phyloP scores from a whole-genome alignment of 2,797 vertebrate species.

The Poeciliopsis turneri region DNA sequence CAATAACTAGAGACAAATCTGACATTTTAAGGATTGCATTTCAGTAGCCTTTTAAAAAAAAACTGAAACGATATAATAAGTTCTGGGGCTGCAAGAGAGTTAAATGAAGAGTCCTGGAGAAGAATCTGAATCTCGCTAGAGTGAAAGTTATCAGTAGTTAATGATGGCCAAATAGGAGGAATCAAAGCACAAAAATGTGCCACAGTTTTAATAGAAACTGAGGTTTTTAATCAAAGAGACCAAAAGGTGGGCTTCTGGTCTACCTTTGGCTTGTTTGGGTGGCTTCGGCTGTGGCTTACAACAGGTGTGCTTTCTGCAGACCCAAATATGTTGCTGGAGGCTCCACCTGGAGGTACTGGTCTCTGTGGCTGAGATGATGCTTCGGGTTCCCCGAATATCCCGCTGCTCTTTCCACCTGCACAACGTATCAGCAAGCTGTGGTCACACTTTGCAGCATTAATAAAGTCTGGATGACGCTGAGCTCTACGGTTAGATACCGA shows the following conservation, averaged over 20 bases:
- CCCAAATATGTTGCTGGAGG: constrained; percentile 86
- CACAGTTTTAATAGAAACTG: neutral
- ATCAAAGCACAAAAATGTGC: neutral
- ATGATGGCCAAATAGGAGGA: neutral
- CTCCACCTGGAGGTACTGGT: constrained; percentile 81
- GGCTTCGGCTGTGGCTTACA: constrained; percentile 70
- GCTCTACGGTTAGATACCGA: neutral
- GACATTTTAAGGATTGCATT: neutral
- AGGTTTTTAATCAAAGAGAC: neutral
- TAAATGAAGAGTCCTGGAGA: neutral
- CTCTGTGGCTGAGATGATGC: constrained; percentile 75
- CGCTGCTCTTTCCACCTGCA: constrained; percentile 94
- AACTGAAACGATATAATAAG: neutral
- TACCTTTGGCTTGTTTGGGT: constrained; percentile 97
- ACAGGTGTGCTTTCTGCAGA: constrained; percentile 66
- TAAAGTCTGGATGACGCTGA: neutral
- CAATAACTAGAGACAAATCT: neutral
- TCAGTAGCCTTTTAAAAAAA: neutral
- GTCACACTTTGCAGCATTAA: neutral
- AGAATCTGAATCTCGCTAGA: neutral
- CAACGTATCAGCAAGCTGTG: constrained; percentile 3
- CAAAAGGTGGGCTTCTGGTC: neutral
- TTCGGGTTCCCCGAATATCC: constrained; percentile 87
- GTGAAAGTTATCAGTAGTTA: neutral
- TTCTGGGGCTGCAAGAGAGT: neutral